These are phyloP conservation scores for Conistra vaccinii DNA, from an alignment of 2,888 invertebrate species.

Conservation along the genomic window DNA sequence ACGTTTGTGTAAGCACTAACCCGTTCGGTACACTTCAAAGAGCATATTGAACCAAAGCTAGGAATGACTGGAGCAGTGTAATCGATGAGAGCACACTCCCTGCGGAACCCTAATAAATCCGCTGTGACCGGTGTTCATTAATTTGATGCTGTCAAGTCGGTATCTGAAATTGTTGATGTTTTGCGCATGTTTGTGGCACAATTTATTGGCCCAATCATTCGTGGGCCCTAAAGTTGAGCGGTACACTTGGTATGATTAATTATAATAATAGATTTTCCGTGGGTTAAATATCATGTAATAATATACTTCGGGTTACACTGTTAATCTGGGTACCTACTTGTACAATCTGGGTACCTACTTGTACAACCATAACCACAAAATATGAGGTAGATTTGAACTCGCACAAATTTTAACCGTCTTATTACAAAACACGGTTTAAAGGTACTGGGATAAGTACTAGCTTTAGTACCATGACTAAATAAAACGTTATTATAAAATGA, in stretches of 20 bases:
- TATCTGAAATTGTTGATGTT: conserved; percentile 89
- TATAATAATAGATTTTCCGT: conserved; percentile 73
- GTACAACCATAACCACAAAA: conserved; percentile 16
- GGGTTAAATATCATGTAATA: conserved; percentile 59
- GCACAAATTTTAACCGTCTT: not conserved
- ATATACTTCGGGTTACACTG: conserved; percentile 38
- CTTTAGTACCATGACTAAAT: no score
- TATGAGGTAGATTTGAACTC: conserved; percentile 9
- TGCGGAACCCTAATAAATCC: conserved; percentile 84
- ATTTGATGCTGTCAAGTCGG: conserved; percentile 84
- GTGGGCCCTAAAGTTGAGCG: conserved; percentile 77
- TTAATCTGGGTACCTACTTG: conserved; percentile 26
- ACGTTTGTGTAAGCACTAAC: conserved; percentile 60
- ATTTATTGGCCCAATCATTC: conserved; percentile 85
- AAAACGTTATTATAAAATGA: no score
- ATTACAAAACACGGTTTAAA: no score
- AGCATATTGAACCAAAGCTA: conserved; percentile 67
- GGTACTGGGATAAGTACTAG: no score
- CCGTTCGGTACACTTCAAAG: conserved; percentile 61
- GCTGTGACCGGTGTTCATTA: conserved; percentile 85
- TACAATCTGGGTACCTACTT: no score
- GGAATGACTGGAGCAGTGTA: conserved; percentile 68
- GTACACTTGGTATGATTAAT: conserved; percentile 74
- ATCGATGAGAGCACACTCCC: conserved; percentile 75
- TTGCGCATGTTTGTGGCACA: conserved; percentile 83